Evolutionary conservation across 2,797 vertebrate species (phyloP), one percentile per base, ranked within the genome.

Genomic region (Pseudomugil tenellus): DNA sequence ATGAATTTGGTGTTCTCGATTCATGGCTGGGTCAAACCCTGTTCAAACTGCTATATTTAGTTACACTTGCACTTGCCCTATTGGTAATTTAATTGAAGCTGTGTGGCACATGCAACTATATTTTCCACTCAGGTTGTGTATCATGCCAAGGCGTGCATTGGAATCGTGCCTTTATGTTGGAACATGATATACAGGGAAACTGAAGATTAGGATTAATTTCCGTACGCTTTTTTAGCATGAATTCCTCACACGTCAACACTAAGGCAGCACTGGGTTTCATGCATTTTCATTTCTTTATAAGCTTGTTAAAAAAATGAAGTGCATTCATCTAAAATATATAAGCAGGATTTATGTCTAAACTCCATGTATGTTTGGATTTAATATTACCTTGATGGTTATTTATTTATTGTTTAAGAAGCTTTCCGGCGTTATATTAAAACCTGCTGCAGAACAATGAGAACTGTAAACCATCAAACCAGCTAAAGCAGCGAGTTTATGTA

Each of bases 1-100:
- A 67, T 70, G 61, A 75, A 76, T 63, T 75, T 73, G 53, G 66
- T 54, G 28, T 32, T 66, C 58, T 35, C 65, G 35, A 75, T 79
- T 77, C 86, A 58, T 60, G 3, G 4, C 56, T n/a, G 73, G 83
- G 84, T 90, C 84, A 84, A 72, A 75, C 66, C 67, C 28, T 46
- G 65, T 90, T 89, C 77, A 83, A 39, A 70, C 72, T 16, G 57
- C 74, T 85, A 85, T 89, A 83, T 90, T 89, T 87, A 87, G 84
- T 87, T 82, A 77, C 79, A 84, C 78, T 84, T 85, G 73, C 73
- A 78, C 81, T 89, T 80, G 80, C 80, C 57, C 81, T 73, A 63
- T 77, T 89, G 72, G 67, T 87, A 84, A 83, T 88, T 87, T 76
- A 86, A 87, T 79, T 86, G 85, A 86, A 84, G 80, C 69, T 48